Conservation (phyloP, 2,888 invertebrate genomes). For the Leptopilina drosophilae region DNA sequence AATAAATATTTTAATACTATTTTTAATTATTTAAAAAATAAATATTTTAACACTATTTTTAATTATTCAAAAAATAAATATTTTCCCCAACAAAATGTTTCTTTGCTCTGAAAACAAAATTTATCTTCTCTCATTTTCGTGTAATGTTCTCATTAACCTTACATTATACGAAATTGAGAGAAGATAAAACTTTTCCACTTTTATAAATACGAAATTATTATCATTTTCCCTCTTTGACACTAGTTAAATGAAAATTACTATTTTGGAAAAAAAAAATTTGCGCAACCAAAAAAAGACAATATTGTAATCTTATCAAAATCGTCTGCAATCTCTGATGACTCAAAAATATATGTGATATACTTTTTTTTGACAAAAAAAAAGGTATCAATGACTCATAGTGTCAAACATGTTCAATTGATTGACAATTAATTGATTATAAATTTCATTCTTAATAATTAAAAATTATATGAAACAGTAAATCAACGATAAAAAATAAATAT, state of each 20-base stretch:
- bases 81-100: no score
- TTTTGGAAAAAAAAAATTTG: neutral
- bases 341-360: conserved; percentile 46
- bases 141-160: no score
- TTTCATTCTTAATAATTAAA: neutral
- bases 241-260: neutral
- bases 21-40: no score
- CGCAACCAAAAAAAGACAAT: neutral
- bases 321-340: conserved; percentile 50
- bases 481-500: conserved; percentile 5
- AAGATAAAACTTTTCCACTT: conserved; percentile 3
- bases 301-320: conserved; percentile 58
- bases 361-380: conserved; percentile 13
- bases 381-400: no score
- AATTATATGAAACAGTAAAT: neutral
- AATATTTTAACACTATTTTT: no score
- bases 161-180: neutral
- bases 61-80: no score
- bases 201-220: neutral
- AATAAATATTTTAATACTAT: no score
- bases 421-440: no score
- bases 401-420: no score
- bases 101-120: no score
- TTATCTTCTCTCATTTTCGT: no score
- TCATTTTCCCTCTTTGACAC: conserved; percentile 22